These are phyloP conservation scores for Rousettus madagascariensis DNA, from an alignment of 2,797 vertebrate species.

Conservation along the genomic window DNA sequence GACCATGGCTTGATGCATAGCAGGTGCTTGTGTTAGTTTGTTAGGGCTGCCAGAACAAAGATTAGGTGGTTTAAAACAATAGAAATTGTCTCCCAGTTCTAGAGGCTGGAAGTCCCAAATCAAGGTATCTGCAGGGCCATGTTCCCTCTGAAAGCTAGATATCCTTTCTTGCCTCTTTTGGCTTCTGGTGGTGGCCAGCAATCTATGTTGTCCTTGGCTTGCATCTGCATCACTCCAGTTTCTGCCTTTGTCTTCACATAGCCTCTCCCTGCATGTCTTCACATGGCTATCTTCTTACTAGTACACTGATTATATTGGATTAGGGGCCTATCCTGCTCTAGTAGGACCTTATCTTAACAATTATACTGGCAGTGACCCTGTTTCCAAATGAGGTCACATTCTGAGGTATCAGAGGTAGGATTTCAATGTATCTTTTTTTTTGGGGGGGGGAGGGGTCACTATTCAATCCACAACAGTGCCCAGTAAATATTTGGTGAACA, in stretches of 20 bases:
- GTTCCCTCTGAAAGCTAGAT: neutral
- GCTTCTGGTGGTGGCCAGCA: neutral
- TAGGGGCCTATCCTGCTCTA: neutral
- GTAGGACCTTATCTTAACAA: neutral
- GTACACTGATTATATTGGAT: neutral
- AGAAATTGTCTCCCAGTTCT: neutral
- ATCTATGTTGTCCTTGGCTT: neutral
- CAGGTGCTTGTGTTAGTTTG: neutral
- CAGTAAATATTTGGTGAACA: neutral
- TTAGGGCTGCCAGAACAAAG: neutral
- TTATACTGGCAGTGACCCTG: neutral
- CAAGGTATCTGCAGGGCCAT: too few species aligned
- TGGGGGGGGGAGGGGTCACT: neutral
- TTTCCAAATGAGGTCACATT: neutral
- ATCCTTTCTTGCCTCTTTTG: neutral
- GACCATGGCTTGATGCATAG: neutral
- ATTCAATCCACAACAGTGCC: neutral
- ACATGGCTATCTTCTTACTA: neutral
- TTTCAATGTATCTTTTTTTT: neutral
- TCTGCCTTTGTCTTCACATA: neutral
- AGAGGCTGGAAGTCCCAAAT: neutral
- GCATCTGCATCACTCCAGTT: fast-evolving
- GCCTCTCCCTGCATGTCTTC: neutral
- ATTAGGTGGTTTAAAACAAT: neutral
- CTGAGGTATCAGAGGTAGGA: neutral